These are phyloP conservation scores for Malaclemys terrapin DNA, from an alignment of 2,113 vertebrate genomes.

Conservation along the genomic window DNA sequence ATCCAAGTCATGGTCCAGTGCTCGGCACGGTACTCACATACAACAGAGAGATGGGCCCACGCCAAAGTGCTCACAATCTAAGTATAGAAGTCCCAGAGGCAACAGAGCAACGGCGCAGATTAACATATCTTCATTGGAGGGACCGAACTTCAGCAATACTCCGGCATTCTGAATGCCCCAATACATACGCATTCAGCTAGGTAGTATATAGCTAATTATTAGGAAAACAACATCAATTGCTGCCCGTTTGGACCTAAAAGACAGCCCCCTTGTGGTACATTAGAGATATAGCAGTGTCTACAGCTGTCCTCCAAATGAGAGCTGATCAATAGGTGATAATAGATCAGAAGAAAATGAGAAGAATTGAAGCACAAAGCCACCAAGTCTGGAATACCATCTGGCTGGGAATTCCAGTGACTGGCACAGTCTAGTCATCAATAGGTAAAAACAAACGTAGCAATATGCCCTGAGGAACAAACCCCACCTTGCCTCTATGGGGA, in stretches of 20 bases:
- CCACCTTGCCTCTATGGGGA: neutral
- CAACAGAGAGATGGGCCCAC: neutral
- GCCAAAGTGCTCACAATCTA: neutral
- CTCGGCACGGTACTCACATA: too few species aligned
- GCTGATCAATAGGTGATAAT: neutral
- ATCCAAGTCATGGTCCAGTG: neutral
- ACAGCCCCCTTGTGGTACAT: neutral
- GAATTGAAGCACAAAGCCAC: neutral
- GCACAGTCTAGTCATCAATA: neutral
- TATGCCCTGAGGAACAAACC: neutral
- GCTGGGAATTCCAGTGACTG: neutral
- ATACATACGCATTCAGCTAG: neutral
- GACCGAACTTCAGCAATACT: neutral
- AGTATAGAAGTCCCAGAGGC: neutral
- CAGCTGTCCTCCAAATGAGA: neutral
- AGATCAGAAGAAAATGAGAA: neutral
- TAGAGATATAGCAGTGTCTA: neutral
- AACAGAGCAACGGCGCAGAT: accelerated
- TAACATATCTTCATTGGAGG: neutral
- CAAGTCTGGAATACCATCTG: neutral
- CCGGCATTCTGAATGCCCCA: neutral
- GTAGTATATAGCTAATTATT: neutral
- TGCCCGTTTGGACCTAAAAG: neutral
- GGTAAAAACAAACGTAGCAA: neutral
- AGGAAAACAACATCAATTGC: neutral